These are phyloP conservation scores for Diploscapter pachys DNA, from an alignment of 1,140 invertebrate genomes.

Conservation along the genomic window DNA sequence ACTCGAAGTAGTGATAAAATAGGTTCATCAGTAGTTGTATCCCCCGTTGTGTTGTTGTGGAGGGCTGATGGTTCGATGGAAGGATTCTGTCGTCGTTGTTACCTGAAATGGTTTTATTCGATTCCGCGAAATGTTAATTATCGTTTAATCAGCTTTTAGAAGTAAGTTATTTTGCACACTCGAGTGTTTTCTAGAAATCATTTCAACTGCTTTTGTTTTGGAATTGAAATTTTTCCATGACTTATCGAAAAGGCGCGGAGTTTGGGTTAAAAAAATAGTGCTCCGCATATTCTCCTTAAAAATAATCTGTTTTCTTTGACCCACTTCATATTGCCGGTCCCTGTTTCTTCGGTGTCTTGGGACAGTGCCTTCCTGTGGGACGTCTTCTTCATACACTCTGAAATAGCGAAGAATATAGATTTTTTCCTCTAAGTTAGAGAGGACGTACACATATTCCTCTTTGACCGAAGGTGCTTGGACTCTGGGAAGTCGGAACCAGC, in stretches of 20 bases:
- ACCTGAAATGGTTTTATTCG: constrained; percentile 21
- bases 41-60: constrained; percentile 22
- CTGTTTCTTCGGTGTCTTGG: constrained; percentile 45
- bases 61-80: constrained; percentile 55
- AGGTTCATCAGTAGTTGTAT: too few species aligned
- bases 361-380: constrained; percentile 37
- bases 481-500: constrained; percentile 56
- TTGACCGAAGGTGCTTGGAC: constrained; percentile 58
- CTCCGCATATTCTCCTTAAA: too few species aligned
- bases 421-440: constrained; percentile 4
- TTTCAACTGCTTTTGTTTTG: too few species aligned
- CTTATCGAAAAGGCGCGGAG: too few species aligned
- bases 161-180: too few species aligned
- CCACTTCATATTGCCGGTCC: constrained; percentile 55
- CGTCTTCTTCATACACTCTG: constrained; percentile 58
- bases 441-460: constrained; percentile 58
- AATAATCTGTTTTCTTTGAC: not conserved
- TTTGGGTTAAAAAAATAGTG: too few species aligned
- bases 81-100: constrained; percentile 57
- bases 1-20: too few species aligned
- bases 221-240: too few species aligned
- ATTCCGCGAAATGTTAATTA: too few species aligned
- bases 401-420: constrained; percentile 25
- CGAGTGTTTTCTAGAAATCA: too few species aligned
- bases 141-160: too few species aligned